A percentile compares a stretch with the other conserved stretches of the same genome.
phyloP scores from a whole-genome alignment of 2,888 invertebrate species.

The Ellobium chinense region DNA sequence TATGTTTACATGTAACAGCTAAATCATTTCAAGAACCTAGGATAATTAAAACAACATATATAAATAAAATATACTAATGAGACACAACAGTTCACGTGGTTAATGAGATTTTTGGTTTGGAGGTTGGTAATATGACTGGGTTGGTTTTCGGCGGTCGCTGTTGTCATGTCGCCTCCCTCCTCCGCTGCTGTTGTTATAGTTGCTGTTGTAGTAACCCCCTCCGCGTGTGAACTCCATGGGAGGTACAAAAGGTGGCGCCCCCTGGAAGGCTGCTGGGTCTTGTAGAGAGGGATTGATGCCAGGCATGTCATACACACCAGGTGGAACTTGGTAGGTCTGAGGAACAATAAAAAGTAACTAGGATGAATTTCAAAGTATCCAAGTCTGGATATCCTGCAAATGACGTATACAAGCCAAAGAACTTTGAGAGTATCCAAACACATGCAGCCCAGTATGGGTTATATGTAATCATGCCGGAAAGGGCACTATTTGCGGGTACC shows the following conservation, averaged over 20 bases:
- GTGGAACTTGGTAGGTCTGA: constrained; percentile 40
- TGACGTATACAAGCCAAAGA: no score
- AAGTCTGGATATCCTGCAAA: no score
- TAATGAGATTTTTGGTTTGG: constrained; percentile 53
- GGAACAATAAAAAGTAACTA: constrained; percentile 11
- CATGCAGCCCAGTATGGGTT: no score
- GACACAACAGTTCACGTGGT: no score
- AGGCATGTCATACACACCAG: constrained; percentile 10
- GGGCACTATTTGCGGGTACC: no score
- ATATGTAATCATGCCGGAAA: no score
- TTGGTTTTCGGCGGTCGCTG: constrained; percentile 53
- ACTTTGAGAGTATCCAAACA: no score
- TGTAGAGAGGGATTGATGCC: constrained; percentile 15
- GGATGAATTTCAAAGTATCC: no score
- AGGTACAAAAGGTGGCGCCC: constrained; percentile 17
- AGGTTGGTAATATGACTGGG: constrained; percentile 61
- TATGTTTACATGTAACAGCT: no score
- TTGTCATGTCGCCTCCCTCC: constrained; percentile 83
- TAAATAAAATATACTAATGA: no score
- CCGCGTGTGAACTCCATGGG: constrained; percentile 68
- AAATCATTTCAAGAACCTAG: no score
- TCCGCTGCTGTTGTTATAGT: constrained; percentile 40
- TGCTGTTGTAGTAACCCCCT: constrained; percentile 44
- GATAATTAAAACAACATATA: no score
- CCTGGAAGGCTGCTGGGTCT: constrained; percentile 47